Base-by-base conservation (phyloP, 1,140 invertebrate genomes). In the Macrotrachela quadricornifera region DNA sequence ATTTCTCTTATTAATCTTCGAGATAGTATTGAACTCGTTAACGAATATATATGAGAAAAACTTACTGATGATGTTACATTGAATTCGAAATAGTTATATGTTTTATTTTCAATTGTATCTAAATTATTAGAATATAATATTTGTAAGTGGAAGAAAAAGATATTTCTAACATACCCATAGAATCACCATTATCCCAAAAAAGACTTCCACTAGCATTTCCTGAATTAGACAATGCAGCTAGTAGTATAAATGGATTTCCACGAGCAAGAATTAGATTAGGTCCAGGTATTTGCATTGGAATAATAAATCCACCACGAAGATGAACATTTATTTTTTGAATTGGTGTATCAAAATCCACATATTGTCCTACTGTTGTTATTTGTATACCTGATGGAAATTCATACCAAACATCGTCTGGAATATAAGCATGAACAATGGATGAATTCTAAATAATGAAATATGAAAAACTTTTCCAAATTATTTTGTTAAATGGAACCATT, bases 181-280 rank as follows among this genome's bases (percentile, higher is more conserved):
- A 47, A 38, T 53, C 37, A 43, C 53, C 53, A 45, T 54, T 46
- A 11, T 54, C 53, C 53, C 53, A 54, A 41, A 41, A 54, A 1
- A 54, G n/a, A 10, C 30, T 38, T 41, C 53, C 53, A 16, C 41
- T 49, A 21, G 36, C 13, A 37, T 17, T 39, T 14, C 15, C 41
- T 36, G 36, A 21, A 45, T 49, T 18, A 44, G 42, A 47, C 11
- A 54, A 39, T 0, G 46, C 40, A 39, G 44, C 46, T 8, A 53
- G 17, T 18, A 54, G 14, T 11, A 8, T 16, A 44, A 48, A 54
- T 6, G 53, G 53, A 46, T 48, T 49, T 45, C 18, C 45, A 41
- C 47, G 39, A 10, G 39, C 30, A 12, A 49, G 21, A 18, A 16
- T 77, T 0, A 82, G 83, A 1, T 77, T 82, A 10, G 67, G 61